These are phyloP conservation scores for Equus przewalskii DNA, from an alignment of 2,113 vertebrate genomes.

Conservation along the genomic window DNA sequence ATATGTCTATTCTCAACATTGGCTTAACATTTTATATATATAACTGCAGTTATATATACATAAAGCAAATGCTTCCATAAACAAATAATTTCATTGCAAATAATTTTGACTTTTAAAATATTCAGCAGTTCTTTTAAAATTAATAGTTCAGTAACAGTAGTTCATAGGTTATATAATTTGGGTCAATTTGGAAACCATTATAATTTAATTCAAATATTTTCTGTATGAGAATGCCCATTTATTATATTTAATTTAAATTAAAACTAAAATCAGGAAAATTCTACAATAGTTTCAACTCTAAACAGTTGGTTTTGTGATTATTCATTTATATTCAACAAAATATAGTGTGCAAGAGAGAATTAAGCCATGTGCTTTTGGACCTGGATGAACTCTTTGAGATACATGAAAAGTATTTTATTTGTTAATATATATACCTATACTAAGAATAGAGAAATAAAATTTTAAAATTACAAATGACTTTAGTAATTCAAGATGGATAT, in stretches of 20 bases:
- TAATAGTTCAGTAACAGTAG: background rate
- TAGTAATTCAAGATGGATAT: background rate
- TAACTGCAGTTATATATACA: background rate
- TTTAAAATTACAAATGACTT: background rate
- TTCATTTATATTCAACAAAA: background rate
- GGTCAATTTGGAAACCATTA: background rate
- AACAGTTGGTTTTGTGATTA: background rate
- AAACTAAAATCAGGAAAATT: background rate
- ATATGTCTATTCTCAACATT: background rate
- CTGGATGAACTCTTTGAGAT: background rate
- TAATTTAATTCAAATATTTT: background rate
- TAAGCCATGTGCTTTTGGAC: background rate
- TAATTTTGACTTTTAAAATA: background rate
- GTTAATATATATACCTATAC: background rate
- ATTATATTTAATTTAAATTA: background rate
- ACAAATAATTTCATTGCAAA: constrained; percentile 12
- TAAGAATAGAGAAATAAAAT: background rate
- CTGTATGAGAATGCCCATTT: background rate
- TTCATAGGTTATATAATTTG: background rate
- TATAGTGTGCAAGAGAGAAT: background rate
- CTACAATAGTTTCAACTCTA: background rate
- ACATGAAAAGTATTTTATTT: background rate
- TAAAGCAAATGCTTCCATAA: background rate
- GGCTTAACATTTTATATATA: background rate
- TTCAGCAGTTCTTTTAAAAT: background rate